Evolutionary conservation across 2,113 vertebrate species (phyloP).

Genomic region (Pseudois nayaur): DNA sequence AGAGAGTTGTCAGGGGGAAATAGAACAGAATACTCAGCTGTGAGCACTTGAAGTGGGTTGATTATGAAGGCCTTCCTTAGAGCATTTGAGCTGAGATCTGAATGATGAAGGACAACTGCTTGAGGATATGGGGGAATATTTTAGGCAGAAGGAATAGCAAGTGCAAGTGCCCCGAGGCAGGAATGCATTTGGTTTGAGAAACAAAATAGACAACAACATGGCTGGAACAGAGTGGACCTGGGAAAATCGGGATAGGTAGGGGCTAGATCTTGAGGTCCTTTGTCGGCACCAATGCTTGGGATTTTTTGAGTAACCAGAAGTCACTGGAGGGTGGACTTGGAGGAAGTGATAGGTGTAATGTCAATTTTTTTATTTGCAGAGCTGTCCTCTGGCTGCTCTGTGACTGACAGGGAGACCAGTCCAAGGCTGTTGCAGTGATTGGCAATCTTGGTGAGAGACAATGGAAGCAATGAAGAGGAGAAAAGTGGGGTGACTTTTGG

Average conservation of each 20-base stretch:
- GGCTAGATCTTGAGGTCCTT: background rate
- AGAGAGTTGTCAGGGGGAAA: background rate
- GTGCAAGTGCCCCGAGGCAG: background rate
- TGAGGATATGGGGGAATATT: background rate
- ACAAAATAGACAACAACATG: background rate
- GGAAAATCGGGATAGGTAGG: background rate
- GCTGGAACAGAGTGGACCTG: background rate
- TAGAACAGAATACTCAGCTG: background rate
- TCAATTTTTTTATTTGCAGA: background rate
- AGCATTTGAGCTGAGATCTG: background rate
- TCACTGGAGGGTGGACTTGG: background rate
- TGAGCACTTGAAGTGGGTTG: background rate
- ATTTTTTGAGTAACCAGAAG: background rate
- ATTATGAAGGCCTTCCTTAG: background rate
- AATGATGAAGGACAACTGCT: background rate
- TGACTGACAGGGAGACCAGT: background rate
- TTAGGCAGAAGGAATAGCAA: background rate
- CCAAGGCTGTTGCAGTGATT: background rate
- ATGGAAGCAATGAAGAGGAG: background rate
- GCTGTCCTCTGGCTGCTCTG: background rate
- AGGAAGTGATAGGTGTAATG: background rate
- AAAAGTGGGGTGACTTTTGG: background rate
- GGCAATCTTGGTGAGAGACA: background rate
- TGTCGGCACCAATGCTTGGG: background rate
- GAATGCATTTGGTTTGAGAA: background rate